Conservation (phyloP, 92 coral and sea anemone species). For the Umimayanthus chanpuru region DNA sequence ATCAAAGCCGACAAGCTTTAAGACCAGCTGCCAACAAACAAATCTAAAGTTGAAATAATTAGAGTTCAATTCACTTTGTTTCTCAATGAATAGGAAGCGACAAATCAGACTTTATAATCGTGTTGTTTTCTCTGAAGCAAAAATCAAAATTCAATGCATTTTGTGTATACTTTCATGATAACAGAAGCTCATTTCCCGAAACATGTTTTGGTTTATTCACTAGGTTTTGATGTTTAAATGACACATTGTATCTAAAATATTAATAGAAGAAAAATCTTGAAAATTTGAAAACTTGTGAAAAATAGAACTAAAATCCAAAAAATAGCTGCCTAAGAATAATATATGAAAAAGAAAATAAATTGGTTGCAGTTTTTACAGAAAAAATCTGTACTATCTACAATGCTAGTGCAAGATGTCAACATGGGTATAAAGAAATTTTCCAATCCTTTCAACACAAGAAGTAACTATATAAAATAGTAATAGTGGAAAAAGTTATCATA, state of each 20-base stretch:
- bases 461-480: background rate
- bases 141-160: background rate
- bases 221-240: background rate
- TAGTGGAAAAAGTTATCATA: background rate
- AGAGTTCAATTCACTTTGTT: background rate
- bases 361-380: background rate
- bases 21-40: background rate
- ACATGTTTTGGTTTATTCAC: background rate
- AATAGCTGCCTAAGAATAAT: background rate
- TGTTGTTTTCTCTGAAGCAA: constrained; percentile 21
- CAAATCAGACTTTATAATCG: background rate
- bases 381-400: background rate
- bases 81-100: background rate
- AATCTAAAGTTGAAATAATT: background rate
- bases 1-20: background rate
- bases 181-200: background rate
- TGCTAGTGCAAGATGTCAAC: too few relatives aligned
- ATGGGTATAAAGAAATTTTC: too few relatives aligned
- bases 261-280: background rate
- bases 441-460: background rate
- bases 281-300: background rate
- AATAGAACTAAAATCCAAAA: background rate
- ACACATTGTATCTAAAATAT: background rate
- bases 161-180: background rate
- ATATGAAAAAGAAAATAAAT: background rate